These are phyloP conservation scores for Avahi laniger DNA, from an alignment of 2,797 vertebrate species.

Conservation along the genomic window DNA sequence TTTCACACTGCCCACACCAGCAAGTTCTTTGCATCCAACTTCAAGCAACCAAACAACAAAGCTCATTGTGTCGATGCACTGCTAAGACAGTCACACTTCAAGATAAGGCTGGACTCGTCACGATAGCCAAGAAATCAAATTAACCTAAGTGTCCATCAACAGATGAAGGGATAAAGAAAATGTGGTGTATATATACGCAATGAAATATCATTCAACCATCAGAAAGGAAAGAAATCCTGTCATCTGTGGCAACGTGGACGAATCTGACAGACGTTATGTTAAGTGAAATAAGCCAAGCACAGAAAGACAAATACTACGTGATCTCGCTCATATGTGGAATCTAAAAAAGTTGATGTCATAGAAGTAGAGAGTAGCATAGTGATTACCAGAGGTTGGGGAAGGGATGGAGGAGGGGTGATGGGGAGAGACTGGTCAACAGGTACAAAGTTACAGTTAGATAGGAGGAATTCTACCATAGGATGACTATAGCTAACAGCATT, in stretches of 20 bases:
- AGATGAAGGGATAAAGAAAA: background rate
- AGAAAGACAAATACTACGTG: background rate
- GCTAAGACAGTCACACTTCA: background rate
- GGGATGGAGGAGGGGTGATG: background rate
- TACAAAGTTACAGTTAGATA: background rate
- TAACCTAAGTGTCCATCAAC: background rate
- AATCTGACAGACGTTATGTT: background rate
- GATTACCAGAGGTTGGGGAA: background rate
- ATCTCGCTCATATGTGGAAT: background rate
- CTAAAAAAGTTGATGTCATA: background rate
- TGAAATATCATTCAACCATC: background rate
- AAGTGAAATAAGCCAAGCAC: background rate
- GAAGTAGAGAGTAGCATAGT: background rate
- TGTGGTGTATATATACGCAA: background rate
- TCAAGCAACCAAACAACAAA: constrained; percentile 79
- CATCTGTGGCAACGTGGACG: background rate
- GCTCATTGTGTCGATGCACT: constrained; percentile 70
- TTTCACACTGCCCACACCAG: background rate
- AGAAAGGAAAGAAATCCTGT: background rate
- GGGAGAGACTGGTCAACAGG: background rate
- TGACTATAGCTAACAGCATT: background rate
- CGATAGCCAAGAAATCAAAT: background rate
- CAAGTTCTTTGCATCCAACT: constrained; percentile 61
- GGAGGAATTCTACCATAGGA: background rate
- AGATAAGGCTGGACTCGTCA: constrained; percentile 11